Evolutionary conservation across 1,140 invertebrate genomes (phyloP).

Genomic region (Ericerus pela): DNA sequence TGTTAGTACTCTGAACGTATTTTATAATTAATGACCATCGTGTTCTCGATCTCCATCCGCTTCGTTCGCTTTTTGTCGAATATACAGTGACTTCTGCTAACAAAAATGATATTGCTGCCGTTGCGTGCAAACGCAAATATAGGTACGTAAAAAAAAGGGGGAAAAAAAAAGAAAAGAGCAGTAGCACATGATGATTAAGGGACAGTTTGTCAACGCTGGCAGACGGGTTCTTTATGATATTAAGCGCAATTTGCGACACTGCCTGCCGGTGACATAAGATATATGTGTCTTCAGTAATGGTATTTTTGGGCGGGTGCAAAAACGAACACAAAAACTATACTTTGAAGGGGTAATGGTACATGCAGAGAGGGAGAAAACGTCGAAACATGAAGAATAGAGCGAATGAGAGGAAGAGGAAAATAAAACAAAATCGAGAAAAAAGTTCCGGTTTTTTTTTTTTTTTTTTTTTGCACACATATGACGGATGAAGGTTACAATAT

Average conservation of each 20-base stretch:
- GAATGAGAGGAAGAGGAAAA: too few species aligned
- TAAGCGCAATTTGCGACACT: slow-evolving; percentile 11
- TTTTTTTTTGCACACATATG: too few species aligned
- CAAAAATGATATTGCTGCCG: neutral
- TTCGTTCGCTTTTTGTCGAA: slow-evolving; percentile 5
- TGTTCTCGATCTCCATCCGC: too few species aligned
- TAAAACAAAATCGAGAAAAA: too few species aligned
- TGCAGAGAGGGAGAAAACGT: too few species aligned
- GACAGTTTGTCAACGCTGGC: slow-evolving; percentile 2
- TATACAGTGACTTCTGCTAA: slow-evolving; percentile 4
- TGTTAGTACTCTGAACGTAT: neutral
- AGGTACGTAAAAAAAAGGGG: too few species aligned
- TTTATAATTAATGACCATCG: neutral
- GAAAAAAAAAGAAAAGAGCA: neutral
- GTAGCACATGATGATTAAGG: slow-evolving; percentile 5
- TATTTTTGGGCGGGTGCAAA: slow-evolving; percentile 1
- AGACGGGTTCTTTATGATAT: slow-evolving; percentile 8
- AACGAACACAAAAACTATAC: too few species aligned
- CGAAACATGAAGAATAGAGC: too few species aligned
- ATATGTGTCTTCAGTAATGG: slow-evolving; percentile 8
- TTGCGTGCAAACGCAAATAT: neutral
- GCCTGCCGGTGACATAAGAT: slow-evolving; percentile 10
- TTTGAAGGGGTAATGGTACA: too few species aligned
- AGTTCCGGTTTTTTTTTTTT: too few species aligned
- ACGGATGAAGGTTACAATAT: too few species aligned